phyloP scores from a whole-genome alignment of 2,113 vertebrate genomes.

The Ellobius talpinus region DNA sequence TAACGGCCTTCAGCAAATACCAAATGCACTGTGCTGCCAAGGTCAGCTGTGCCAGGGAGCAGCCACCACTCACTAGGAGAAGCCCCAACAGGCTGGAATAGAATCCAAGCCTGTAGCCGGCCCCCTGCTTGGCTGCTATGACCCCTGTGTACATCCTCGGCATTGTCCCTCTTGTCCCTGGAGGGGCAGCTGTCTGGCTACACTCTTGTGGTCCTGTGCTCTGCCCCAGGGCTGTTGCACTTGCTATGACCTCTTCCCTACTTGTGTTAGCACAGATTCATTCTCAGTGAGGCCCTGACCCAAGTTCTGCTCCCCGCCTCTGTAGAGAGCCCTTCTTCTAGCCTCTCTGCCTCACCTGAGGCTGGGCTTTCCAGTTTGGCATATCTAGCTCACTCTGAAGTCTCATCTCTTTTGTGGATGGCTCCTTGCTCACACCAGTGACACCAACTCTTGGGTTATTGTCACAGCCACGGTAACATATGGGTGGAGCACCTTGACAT shows the following conservation, averaged over 20 bases:
- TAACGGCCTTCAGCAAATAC: background rate
- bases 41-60: background rate
- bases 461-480: background rate
- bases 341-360: background rate
- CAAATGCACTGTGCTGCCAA: rapidly evolving
- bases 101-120: background rate
- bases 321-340: background rate
- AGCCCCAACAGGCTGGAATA: too few species aligned
- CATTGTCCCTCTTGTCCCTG: background rate
- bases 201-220: background rate
- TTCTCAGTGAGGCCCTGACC: background rate
- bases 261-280: background rate
- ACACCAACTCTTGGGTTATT: background rate
- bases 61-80: too few species aligned
- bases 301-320: background rate
- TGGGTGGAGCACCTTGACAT: background rate
- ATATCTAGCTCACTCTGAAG: background rate
- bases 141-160: background rate
- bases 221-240: conserved; percentile 15
- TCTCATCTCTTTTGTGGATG: background rate
- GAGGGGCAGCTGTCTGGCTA: background rate
- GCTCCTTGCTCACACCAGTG: background rate
- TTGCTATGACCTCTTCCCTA: background rate
- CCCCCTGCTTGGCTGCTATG: background rate
- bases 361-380: rapidly evolving